Base-by-base conservation (phyloP, 2,888 invertebrate genomes). In the Gandaritis pyraliata region DNA sequence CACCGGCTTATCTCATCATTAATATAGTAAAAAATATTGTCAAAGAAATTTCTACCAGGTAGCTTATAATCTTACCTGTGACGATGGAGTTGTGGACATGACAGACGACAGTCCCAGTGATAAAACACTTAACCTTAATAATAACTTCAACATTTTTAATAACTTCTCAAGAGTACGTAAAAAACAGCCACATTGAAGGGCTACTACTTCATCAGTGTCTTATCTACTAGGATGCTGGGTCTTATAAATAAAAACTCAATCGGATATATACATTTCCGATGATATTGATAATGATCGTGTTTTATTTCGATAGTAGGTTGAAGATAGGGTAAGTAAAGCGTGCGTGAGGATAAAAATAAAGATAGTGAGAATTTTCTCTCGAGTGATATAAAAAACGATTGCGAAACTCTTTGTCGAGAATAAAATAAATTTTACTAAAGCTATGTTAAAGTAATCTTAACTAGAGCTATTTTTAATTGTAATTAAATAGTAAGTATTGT, bases 31-130 rank as follows among this genome's bases (percentile, higher is more conserved):
- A n/a, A n/a, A n/a, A n/a, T n/a, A n/a, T n/a, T n/a, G n/a, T n/a
- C n/a, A n/a, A n/a, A n/a, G n/a, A n/a, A n/a, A n/a, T n/a, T n/a
- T n/a, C 6, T 23, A 23, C 23, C 23, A 23, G 23, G 6, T 23
- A 23, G 1, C 4, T 4, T 23, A 23, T 23, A 23, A 8, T 46
- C 46, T 29, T 75, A 90, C 90, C 76, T 90, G 90, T 46, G 87
- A 41, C 80, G 77, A 49, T 52, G 84, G 82, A 48, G 67, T 78
- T 0, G 80, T 71, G 0, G 76, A 64, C 2, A 81, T 78, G 12
- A 81, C 88, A 73, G 80, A 75, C 67, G 83, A 73, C 1, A 84
- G 29, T 0, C 81, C 80, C 43, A 87, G 60, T 1, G 73, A 70
- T 12, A 88, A 49, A 23, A 72, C 78, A 75, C 83, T 79, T 30